Percentiles rank a stretch among this genome's conserved stretches.
Conservation (phyloP, 2,888 invertebrate species). For the Diarsia mendica region DNA sequence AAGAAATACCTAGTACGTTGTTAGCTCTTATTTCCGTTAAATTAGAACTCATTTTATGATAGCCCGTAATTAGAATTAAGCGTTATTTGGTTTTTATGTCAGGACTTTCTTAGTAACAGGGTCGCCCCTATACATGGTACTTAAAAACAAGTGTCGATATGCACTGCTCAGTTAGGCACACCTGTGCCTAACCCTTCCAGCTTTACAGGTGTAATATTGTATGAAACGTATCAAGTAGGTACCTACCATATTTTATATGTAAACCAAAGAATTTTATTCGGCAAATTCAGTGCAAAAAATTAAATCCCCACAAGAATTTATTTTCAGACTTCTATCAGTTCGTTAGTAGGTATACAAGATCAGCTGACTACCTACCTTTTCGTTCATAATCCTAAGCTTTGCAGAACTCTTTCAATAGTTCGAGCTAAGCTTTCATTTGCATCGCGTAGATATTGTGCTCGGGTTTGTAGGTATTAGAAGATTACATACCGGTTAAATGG, state of each 20-base stretch:
- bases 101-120: too few relatives aligned
- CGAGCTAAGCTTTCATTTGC: not conserved
- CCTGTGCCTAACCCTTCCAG: too few relatives aligned
- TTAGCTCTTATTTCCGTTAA: slow-evolving; percentile 5
- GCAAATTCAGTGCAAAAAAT: not conserved
- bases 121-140: too few relatives aligned
- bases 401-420: slow-evolving; percentile 5
- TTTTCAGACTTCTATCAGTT: not conserved
- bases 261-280: too few relatives aligned
- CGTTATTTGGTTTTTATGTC: too few relatives aligned
- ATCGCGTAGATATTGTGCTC: not conserved
- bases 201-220: too few relatives aligned
- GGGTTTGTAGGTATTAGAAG: not conserved
- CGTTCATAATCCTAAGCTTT: not conserved
- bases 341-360: not conserved
- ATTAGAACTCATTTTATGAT: slow-evolving; percentile 17
- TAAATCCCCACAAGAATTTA: not conserved
- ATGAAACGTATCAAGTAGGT: too few relatives aligned
- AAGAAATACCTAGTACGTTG: slow-evolving; percentile 23
- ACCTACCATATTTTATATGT: too few relatives aligned
- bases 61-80: not conserved
- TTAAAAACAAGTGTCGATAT: too few relatives aligned
- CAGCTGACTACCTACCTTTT: not conserved
- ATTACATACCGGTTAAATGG: not conserved
- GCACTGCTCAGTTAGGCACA: too few relatives aligned